A percentile compares a stretch with the other conserved stretches of the same genome.
phyloP scores from a whole-genome alignment of 2,888 invertebrate genomes.

The Molanna angustata region DNA sequence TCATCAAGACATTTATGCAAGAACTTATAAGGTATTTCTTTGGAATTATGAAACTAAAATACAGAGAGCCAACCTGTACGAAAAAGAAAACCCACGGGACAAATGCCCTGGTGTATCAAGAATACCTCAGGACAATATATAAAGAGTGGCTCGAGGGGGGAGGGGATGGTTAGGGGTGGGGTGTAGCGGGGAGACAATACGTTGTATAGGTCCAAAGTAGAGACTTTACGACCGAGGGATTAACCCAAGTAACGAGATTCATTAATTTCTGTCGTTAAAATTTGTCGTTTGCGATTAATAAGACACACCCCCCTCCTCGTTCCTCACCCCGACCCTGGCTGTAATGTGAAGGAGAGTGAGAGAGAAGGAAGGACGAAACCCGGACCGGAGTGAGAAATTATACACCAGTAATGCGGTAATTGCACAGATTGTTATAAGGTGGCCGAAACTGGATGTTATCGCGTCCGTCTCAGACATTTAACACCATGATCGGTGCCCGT shows the following conservation, averaged over 20 bases:
- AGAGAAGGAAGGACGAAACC: constrained; percentile 17
- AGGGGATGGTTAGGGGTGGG: too few species aligned
- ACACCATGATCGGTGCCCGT: too few species aligned
- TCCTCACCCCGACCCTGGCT: constrained; percentile 36
- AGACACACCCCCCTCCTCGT: constrained; percentile 49
- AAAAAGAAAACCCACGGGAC: constrained; percentile 11
- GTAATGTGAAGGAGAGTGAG: constrained; percentile 23
- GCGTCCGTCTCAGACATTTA: constrained; percentile 29
- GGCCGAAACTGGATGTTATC: constrained; percentile 32
- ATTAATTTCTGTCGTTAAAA: constrained; percentile 62
- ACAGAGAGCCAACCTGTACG: constrained; percentile 21
- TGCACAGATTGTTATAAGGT: constrained; percentile 31
- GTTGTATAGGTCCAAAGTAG: constrained; percentile 50
- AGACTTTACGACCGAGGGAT: constrained; percentile 57
- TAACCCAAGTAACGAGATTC: constrained; percentile 60
- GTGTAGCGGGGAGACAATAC: constrained; percentile 37
- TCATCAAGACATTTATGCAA: too few species aligned
- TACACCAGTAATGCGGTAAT: constrained; percentile 32
- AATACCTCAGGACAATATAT: constrained; percentile 21
- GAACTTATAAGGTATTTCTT: too few species aligned
- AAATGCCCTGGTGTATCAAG: constrained; percentile 21
- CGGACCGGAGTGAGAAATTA: constrained; percentile 28
- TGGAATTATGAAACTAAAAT: too few species aligned
- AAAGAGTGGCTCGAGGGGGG: constrained; percentile 22
- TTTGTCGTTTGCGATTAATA: constrained; percentile 61